Conservation (phyloP, 2,888 invertebrate genomes). For the Drosophila leonis region DNA sequence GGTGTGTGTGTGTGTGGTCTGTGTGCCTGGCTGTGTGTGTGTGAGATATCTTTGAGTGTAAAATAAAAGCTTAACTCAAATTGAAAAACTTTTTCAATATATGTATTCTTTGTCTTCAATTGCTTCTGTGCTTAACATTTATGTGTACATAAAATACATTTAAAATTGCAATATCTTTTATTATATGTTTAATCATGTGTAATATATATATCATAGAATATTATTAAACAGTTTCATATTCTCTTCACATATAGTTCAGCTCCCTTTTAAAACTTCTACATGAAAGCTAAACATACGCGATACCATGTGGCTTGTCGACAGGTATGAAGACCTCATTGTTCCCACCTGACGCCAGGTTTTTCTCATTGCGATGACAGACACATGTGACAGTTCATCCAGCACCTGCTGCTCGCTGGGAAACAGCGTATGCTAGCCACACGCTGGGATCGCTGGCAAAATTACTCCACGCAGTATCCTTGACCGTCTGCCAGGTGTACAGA, state of each 20-base stretch:
- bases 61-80: conserved; percentile 79
- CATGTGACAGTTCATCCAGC: conserved; percentile 88
- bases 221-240: no score
- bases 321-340: conserved; percentile 91
- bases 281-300: no score
- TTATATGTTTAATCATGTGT: background rate
- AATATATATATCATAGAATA: background rate
- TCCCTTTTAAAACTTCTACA: no score
- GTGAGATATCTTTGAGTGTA: conserved; percentile 70
- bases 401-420: conserved; percentile 90
- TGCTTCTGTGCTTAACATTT: conserved; percentile 13
- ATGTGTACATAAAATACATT: background rate
- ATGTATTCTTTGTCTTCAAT: conserved; percentile 51
- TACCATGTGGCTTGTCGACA: conserved; percentile 88
- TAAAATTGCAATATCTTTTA: background rate
- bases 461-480: conserved; percentile 90
- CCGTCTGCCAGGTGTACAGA: conserved; percentile 89
- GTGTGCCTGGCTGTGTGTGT: conserved; percentile 8
- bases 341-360: conserved; percentile 88
- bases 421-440: conserved; percentile 90
- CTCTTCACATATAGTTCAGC: no score
- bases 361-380: conserved; percentile 90
- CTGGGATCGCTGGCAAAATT: conserved; percentile 92
- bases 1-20: conserved; percentile 21
- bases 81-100: conserved; percentile 80